Base-by-base conservation (phyloP, 2,888 invertebrate genomes). In the Formica aserva region DNA sequence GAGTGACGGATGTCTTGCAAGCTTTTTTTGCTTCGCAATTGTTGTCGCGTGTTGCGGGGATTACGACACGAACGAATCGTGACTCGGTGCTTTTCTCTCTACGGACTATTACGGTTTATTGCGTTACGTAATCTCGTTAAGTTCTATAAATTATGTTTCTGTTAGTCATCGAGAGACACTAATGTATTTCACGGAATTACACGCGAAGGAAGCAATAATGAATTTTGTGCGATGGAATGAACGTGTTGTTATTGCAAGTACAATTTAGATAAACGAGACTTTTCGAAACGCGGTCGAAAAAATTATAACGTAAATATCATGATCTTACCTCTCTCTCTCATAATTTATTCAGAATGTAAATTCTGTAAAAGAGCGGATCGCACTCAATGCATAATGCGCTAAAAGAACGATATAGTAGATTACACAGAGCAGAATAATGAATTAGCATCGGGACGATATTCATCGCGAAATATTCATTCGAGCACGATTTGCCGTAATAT, bases 41-140 rank as follows among this genome's bases (percentile, higher is more conserved):
- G 83, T 87, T 81, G 82, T 72, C 87, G 81, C 83, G 85, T 85
- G 63, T 60, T 83, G 63, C 63, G 72, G 86, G 85, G 82, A 86
- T 90, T 86, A 85, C 87, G 32, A 57, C 66, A 35, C 80, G 85
- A 88, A 87, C 87, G 88, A 87, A 85, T 89, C 88, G 85, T 83
- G 81, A 78, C 60, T 57, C 32, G 57, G 41, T 55, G 66, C 75
- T 83, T 84, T 35, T 35, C 35, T 86, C 45, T n/a, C n/a, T 26
- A 35, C 8, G 8, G 9, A 4, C 26, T 67, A 66, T 76, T 66
- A 65, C 3, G 65, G 65, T 18, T 65, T 88, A 82, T 82, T 83
- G 76, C 76, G 72, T 77, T 83, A 76, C 65, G 75, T 65, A 71
- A 85, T 72, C 63, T 77, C 65, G 38, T 83, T 71, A 65, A 71